These are phyloP conservation scores for Caenorhabditis plicata DNA, from an alignment of 2,888 invertebrate species.

Conservation along the genomic window DNA sequence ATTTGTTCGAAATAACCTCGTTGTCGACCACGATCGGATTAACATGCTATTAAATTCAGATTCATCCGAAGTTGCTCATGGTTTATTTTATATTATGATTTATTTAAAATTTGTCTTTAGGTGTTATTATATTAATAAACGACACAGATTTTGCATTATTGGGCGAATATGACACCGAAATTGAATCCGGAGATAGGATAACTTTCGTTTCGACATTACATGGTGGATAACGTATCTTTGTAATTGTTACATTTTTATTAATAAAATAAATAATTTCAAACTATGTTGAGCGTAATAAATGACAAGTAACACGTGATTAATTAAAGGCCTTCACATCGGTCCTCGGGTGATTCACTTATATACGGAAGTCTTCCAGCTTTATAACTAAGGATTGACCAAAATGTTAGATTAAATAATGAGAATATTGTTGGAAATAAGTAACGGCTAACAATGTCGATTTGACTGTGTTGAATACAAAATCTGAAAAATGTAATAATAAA, in stretches of 20 bases:
- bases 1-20: constrained; percentile 21
- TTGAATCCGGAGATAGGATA: constrained; percentile 24
- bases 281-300: constrained; percentile 16
- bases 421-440: constrained; percentile 48
- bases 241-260: neutral
- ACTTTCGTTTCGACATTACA: constrained; percentile 37
- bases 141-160: constrained; percentile 26
- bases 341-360: constrained; percentile 30
- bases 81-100: neutral
- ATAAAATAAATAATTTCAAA: constrained; percentile 8
- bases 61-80: constrained; percentile 29
- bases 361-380: constrained; percentile 47
- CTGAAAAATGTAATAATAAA: neutral
- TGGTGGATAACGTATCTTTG: constrained; percentile 18
- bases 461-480: constrained; percentile 50
- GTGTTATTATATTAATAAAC: constrained; percentile 29
- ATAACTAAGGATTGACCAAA: constrained; percentile 51
- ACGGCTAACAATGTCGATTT: constrained; percentile 51
- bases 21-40: constrained; percentile 20
- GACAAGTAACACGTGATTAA: constrained; percentile 7
- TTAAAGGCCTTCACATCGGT: constrained; percentile 27
- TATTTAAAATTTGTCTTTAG: neutral
- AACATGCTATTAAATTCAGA: constrained; percentile 25
- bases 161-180: constrained; percentile 24
- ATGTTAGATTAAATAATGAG: constrained; percentile 47